Base-by-base conservation (phyloP, 2,888 invertebrate genomes). In the Melipona bicolor region DNA sequence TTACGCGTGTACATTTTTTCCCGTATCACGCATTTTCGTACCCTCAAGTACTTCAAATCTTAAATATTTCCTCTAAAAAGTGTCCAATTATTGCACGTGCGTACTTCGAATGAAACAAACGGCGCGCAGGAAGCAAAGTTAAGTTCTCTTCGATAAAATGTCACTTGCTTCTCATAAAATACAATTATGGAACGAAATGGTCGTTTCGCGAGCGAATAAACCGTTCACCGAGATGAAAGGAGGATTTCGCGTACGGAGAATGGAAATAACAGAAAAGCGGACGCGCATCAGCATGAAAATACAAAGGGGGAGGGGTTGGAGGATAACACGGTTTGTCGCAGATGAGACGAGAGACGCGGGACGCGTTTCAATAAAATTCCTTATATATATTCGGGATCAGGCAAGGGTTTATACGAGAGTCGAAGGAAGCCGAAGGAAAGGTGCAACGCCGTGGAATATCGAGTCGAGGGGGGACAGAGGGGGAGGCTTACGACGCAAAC, bases 361-460 rank as follows among this genome's bases (percentile, higher is more conserved):
- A 78, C 82, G 81, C 86, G 80, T 88, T 89, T 89, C 89, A 84
- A 88, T 89, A 87, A 89, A 88, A 77, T 84, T 84, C 78, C 49
- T 72, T 68, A 72, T 81, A 81, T 84, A 75, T 85, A 84, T 85
- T 75, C 85, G 67, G 71, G 70, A 89, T 88, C 79, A 84, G 67
- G 87, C 78, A 82, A 89, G 81, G 84, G 78, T 87, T 89, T 87
- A 87, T 82, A 65, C 84, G 81, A 81, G 72, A 84, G 77, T 9
- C 43, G 43, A 43, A 43, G 43, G 43, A 9, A 43, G 9, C 1
- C 43, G 43, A 43, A 43, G 43, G 43, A 43, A 43, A 43, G 43
- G 43, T 43, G 43, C 43, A 43, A 43, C 43, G 43, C 43, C 43
- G 43, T 43, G 43, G 43, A 43, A 43, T 43, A 43, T 43, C 88